Evolutionary conservation across 1,140 invertebrate species (phyloP).

Genomic region (Ridgeia piscesae): DNA sequence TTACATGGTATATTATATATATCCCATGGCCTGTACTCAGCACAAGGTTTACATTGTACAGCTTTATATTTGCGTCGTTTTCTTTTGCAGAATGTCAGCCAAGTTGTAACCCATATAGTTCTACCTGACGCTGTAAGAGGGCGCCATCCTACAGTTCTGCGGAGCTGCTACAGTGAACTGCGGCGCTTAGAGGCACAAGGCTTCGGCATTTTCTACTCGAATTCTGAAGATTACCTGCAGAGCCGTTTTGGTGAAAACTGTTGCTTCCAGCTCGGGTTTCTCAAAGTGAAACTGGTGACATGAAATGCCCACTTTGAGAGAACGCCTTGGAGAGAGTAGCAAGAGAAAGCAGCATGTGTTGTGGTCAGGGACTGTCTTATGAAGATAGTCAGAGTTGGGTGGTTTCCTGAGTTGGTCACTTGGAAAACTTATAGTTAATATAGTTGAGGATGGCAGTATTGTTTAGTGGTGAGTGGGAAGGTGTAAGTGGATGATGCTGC

Average conservation of each 20-base stretch:
- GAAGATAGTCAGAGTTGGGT: neutral
- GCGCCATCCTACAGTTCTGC: constrained; percentile 6
- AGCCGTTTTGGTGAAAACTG: neutral
- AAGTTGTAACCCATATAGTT: constrained; percentile 10
- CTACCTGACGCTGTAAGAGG: neutral
- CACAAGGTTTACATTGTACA: neutral
- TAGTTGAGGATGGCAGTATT: too few relatives aligned
- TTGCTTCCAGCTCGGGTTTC: neutral
- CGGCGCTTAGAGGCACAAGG: constrained; percentile 16
- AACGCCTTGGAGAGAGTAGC: neutral
- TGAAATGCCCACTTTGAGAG: neutral
- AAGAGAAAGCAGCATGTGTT: neutral
- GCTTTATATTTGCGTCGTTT: neutral
- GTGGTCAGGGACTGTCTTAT: neutral
- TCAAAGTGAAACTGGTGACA: neutral
- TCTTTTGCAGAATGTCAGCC: constrained; percentile 22
- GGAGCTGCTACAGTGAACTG: constrained; percentile 15
- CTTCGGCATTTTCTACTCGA: constrained; percentile 20
- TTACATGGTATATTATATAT: too few relatives aligned
- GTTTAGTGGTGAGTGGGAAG: too few relatives aligned
- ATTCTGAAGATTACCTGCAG: neutral
- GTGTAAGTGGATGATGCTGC: too few relatives aligned
- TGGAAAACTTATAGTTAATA: too few relatives aligned
- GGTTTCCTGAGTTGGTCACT: neutral
- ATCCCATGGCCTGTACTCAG: neutral